Conservation (phyloP, 1,140 invertebrate species). For the Ceratoteleas bidentatus region DNA sequence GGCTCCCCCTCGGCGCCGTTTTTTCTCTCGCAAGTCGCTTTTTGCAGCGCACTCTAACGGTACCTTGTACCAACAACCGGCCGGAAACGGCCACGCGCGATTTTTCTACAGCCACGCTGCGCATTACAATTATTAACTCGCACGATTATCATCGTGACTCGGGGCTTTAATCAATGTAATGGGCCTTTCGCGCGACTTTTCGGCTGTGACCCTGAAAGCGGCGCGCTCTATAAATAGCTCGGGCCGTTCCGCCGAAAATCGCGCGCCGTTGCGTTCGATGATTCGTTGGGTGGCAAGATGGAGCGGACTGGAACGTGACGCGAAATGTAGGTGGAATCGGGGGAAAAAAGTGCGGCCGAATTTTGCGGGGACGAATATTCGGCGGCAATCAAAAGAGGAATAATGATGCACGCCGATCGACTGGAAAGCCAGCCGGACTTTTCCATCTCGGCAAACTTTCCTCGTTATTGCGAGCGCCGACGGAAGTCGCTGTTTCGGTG, state of each 20-base stretch:
- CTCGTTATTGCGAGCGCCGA: neutral
- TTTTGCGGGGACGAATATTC: too few species aligned
- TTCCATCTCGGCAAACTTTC: slow-evolving; percentile 2
- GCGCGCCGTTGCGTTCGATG: slow-evolving; percentile 42
- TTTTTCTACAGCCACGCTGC: slow-evolving; percentile 51
- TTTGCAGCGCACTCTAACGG: slow-evolving; percentile 33
- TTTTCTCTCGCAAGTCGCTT: slow-evolving; percentile 1
- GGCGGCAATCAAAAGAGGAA: neutral
- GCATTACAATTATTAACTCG: slow-evolving; percentile 41
- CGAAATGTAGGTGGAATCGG: slow-evolving; percentile 28
- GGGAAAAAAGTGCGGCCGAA: slow-evolving; percentile 12
- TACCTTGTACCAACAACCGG: slow-evolving; percentile 46
- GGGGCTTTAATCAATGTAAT: slow-evolving; percentile 27
- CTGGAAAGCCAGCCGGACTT: slow-evolving; percentile 9
- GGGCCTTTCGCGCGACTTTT: neutral
- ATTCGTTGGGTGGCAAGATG: slow-evolving; percentile 55
- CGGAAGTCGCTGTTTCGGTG: too few species aligned
- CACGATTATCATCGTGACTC: slow-evolving; percentile 25
- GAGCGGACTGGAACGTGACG: slow-evolving; percentile 33
- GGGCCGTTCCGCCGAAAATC: slow-evolving; percentile 24
- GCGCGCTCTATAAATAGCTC: slow-evolving; percentile 37
- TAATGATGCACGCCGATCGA: neutral
- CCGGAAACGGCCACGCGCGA: slow-evolving; percentile 49
- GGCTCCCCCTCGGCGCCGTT: too few species aligned
- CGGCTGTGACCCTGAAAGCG: slow-evolving; percentile 38